Percentiles rank a stretch among this genome's conserved stretches.
phyloP scores from a whole-genome alignment of 30 jellyfish, hydroid and myxozoan species.

The Calvadosia cruxmelitensis region DNA sequence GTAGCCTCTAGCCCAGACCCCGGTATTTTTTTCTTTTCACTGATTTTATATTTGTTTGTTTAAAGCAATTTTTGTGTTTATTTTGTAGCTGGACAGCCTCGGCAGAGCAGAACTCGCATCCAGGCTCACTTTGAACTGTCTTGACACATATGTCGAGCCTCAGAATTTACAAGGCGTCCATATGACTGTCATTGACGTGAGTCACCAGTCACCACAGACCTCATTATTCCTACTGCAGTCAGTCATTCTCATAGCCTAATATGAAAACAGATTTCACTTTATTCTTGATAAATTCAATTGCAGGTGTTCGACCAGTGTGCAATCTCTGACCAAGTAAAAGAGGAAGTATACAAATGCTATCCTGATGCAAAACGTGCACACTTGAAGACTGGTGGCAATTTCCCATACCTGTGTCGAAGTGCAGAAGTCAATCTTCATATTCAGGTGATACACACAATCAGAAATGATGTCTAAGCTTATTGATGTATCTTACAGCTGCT shows the following conservation, averaged over 20 bases:
- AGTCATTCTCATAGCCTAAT: too few species aligned
- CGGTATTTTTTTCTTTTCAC: too few species aligned
- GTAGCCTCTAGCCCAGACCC: background rate
- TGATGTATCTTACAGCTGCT: too few species aligned
- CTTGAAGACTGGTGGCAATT: slow-evolving; percentile 89
- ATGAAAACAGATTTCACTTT: too few species aligned
- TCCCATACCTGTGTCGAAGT: slow-evolving; percentile 87
- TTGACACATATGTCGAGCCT: slow-evolving; percentile 88
- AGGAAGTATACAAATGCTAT: slow-evolving; percentile 88
- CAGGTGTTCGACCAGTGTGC: slow-evolving; percentile 96
- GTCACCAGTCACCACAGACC: too few species aligned
- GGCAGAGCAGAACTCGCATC: slow-evolving; percentile 89
- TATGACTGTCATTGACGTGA: slow-evolving; percentile 73
- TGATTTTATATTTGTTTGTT: too few species aligned
- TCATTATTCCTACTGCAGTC: too few species aligned
- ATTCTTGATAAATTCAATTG: too few species aligned
- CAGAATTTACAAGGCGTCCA: slow-evolving; percentile 82
- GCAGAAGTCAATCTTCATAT: slow-evolving; percentile 89
- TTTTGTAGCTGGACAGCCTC: slow-evolving; percentile 65
- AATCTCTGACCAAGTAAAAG: slow-evolving; percentile 84
- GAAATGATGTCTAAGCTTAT: too few species aligned
- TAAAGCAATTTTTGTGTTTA: background rate
- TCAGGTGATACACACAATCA: too few species aligned
- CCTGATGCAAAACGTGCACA: slow-evolving; percentile 93
- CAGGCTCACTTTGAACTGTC: slow-evolving; percentile 85